phyloP scores from a whole-genome alignment of 2,888 invertebrate species.

The Sminthurides aquaticus region DNA sequence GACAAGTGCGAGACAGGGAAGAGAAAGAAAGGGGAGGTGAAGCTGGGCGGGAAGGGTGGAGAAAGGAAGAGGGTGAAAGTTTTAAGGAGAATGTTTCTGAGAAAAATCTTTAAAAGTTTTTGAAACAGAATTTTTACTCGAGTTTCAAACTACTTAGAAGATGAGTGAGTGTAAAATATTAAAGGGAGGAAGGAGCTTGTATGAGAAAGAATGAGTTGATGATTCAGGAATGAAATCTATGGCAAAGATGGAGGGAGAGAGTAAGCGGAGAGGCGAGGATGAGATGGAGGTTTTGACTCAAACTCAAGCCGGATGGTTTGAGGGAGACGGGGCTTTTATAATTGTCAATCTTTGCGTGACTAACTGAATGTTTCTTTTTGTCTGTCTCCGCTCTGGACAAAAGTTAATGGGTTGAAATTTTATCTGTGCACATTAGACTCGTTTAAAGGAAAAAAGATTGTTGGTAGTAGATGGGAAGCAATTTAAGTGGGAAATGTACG shows the following conservation, averaged over 20 bases:
- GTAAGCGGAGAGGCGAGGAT: too few relatives aligned
- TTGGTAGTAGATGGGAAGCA: not conserved
- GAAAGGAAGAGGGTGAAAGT: not conserved
- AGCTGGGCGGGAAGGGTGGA: not conserved
- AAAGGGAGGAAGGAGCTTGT: not conserved
- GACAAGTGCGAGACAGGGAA: not conserved
- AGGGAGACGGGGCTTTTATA: not conserved
- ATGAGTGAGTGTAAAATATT: conserved; percentile 3
- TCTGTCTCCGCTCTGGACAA: not conserved
- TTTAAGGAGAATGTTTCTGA: not conserved
- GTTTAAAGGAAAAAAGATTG: not conserved
- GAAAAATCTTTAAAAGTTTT: not conserved
- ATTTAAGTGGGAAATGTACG: not conserved
- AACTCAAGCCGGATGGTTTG: too few relatives aligned
- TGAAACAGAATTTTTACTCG: conserved; percentile 5
- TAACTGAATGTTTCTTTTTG: not conserved
- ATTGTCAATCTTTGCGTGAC: conserved; percentile 10
- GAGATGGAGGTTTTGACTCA: too few relatives aligned
- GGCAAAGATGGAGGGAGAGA: not conserved
- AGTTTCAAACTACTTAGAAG: not conserved
- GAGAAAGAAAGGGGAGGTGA: not conserved
- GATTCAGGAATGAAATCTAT: too few relatives aligned
- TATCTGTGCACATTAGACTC: not conserved
- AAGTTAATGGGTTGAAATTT: conserved; percentile 8
- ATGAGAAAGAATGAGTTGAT: too few relatives aligned